Percentiles rank a stretch among this genome's conserved stretches.
phyloP scores from a whole-genome alignment of 2,888 invertebrate species.

The Drosophila melanosoma region DNA sequence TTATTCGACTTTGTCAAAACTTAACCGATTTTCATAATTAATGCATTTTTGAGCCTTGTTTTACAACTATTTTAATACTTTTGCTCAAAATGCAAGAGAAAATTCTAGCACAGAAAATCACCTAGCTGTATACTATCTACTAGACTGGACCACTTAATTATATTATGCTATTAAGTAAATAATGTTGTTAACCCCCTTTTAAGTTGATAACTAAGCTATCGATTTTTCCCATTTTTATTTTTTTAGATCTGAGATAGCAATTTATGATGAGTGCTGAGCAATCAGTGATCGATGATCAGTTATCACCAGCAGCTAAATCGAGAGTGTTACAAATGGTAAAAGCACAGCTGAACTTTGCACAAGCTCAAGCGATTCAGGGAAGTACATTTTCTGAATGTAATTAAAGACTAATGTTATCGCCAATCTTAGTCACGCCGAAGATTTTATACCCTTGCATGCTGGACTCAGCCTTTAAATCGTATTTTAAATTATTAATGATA shows the following conservation, averaged over 20 bases:
- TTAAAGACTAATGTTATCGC: constrained; percentile 27
- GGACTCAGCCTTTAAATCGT: neutral
- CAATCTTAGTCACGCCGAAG: neutral
- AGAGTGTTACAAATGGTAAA: constrained; percentile 25
- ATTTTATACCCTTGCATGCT: neutral
- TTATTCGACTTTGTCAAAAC: no score
- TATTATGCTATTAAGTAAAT: neutral
- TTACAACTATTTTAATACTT: neutral
- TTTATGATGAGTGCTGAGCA: constrained; percentile 8
- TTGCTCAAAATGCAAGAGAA: neutral
- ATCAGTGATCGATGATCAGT: constrained; percentile 3
- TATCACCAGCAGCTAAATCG: neutral
- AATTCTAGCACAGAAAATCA: neutral
- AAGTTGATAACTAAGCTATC: neutral
- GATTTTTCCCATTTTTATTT: neutral
- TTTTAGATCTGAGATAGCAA: neutral
- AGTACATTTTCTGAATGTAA: constrained; percentile 38
- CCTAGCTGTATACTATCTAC: neutral
- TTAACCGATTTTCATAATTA: no score
- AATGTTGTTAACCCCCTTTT: neutral
- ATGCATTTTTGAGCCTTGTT: neutral
- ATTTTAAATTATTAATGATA: neutral
- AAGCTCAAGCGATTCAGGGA: constrained; percentile 28
- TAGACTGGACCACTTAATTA: neutral
- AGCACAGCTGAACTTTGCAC: constrained; percentile 43